Evolutionary conservation across 2,888 invertebrate genomes (phyloP).

Genomic region (Catocala nupta): DNA sequence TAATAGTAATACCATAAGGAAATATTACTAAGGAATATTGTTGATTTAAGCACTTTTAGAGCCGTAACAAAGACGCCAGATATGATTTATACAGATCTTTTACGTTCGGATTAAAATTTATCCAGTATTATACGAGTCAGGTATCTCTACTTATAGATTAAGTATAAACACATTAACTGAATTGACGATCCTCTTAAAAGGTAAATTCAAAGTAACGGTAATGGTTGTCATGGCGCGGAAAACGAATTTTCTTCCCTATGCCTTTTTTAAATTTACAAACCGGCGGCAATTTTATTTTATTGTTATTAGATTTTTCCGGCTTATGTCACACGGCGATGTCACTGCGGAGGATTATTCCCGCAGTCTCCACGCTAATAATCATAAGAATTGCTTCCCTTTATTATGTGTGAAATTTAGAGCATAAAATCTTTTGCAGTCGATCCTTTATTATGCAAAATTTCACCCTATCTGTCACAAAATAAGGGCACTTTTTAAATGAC

Average conservation of each 20-base stretch:
- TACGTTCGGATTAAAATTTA: conserved; percentile 45
- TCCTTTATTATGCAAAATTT: conserved; percentile 54
- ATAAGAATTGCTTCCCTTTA: conserved; percentile 86
- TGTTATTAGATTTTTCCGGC: conserved; percentile 87
- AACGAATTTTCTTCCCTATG: conserved; percentile 84
- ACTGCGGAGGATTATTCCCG: conserved; percentile 84
- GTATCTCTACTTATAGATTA: conserved; percentile 50
- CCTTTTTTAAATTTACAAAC: conserved; percentile 86
- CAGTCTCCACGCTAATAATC: conserved; percentile 86
- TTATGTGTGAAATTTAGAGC: conserved; percentile 86
- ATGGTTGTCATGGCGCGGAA: conserved; percentile 81
- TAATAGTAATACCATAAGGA: conserved; percentile 81
- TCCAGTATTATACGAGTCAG: conserved; percentile 35
- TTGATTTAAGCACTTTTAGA: conserved; percentile 75
- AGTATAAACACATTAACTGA: conserved; percentile 64
- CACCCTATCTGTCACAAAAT: conserved; percentile 54
- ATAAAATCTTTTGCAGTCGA: conserved; percentile 69
- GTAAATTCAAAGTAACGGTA: conserved; percentile 84
- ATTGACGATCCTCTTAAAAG: conserved; percentile 71
- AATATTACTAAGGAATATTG: conserved; percentile 82
- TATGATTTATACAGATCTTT: conserved; percentile 54
- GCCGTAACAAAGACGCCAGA: conserved; percentile 52
- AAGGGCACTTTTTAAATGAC: conserved; percentile 62
- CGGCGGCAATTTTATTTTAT: conserved; percentile 86
- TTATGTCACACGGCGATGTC: conserved; percentile 84